Evolutionary conservation across 2,888 invertebrate species (phyloP).

Genomic region (Hedychridium roseum): DNA sequence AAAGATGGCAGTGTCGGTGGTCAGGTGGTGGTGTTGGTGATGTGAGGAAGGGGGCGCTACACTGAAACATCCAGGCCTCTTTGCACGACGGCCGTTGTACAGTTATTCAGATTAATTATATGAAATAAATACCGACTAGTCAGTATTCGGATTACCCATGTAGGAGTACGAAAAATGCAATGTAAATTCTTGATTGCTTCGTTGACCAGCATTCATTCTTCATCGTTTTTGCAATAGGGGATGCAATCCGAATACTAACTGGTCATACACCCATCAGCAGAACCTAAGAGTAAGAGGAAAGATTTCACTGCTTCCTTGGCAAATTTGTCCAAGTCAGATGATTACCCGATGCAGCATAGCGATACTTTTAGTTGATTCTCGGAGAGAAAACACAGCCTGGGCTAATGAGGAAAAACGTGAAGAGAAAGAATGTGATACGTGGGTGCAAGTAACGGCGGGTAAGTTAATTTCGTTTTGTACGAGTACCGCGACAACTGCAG

Average conservation of each 20-base stretch:
- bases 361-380: too few species aligned
- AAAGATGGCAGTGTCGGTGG: conserved; percentile 60
- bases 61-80: conserved; percentile 60
- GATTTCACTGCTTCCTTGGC: conserved; percentile 19
- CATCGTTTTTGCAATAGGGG: background rate
- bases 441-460: too few species aligned
- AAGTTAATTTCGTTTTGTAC: too few species aligned
- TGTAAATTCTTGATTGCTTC: background rate
- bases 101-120: conserved; percentile 44
- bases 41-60: conserved; percentile 61
- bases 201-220: background rate
- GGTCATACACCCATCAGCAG: conserved; percentile 10
- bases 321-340: too few species aligned
- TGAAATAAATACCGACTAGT: conserved; percentile 22
- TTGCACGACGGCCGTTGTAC: conserved; percentile 53
- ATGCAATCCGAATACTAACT: conserved; percentile 18
- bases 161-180: background rate
- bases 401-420: too few species aligned
- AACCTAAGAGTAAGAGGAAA: conserved; percentile 30
- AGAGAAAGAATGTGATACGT: too few species aligned
- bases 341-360: too few species aligned
- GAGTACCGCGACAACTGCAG: too few species aligned
- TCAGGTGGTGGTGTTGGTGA: conserved; percentile 57
- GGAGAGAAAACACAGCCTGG: too few species aligned
- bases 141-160: conserved; percentile 22